A percentile compares a stretch with the other conserved stretches of the same genome.
phyloP scores from a whole-genome alignment of 2,113 vertebrate genomes.

The Danionella cerebrum region DNA sequence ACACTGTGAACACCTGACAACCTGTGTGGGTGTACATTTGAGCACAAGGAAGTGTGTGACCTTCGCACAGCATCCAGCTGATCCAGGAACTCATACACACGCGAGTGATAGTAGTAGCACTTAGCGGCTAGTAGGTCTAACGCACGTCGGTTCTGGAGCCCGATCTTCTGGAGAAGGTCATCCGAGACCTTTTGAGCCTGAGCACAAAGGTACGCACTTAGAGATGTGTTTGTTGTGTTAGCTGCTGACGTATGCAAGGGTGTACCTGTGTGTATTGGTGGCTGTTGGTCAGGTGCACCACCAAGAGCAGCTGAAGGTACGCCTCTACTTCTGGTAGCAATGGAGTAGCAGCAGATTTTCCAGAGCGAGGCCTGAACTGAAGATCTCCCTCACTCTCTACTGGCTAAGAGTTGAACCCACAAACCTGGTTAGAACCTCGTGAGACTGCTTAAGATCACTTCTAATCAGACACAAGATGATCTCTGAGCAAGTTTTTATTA shows the following conservation, averaged over 20 bases:
- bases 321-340: constrained; percentile 91
- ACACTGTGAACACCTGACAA: background rate
- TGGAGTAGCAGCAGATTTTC: constrained; percentile 80
- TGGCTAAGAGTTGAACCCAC: too few relatives aligned
- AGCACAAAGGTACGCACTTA: background rate
- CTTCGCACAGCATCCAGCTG: constrained; percentile 87
- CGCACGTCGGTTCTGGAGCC: constrained; percentile 89
- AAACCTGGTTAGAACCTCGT: too few relatives aligned
- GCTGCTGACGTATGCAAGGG: background rate
- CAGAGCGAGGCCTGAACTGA: constrained; percentile 84
- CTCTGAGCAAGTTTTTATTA: background rate
- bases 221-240: background rate
- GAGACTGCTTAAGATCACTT: background rate
- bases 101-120: constrained; percentile 94
- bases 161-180: constrained; percentile 91
- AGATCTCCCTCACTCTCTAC: constrained; percentile 91
- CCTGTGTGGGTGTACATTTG: background rate
- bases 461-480: accelerated
- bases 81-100: constrained; percentile 90
- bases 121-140: constrained; percentile 92
- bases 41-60: constrained; percentile 43
- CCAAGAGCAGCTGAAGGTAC: constrained; percentile 87
- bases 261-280: constrained; percentile 81
- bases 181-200: constrained; percentile 94
- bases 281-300: constrained; percentile 90